Percentiles rank a stretch among this genome's conserved stretches.
phyloP scores from a whole-genome alignment of 2,113 vertebrate genomes.

The Dromaius novaehollandiae region DNA sequence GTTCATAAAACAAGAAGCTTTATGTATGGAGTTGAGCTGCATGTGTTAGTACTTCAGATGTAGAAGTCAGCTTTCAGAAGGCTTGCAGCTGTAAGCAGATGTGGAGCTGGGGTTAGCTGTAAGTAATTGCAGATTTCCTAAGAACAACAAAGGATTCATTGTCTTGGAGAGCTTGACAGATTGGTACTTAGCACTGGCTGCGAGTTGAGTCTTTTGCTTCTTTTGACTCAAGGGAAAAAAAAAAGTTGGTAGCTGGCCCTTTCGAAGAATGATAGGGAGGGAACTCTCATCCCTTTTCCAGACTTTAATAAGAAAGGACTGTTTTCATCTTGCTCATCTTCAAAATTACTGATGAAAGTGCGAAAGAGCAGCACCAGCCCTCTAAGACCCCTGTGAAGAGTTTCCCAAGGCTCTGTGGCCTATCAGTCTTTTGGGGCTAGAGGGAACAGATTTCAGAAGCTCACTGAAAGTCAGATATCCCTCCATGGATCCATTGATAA shows the following conservation, averaged over 20 bases:
- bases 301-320: background rate
- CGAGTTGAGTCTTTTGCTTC: background rate
- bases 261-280: background rate
- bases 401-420: background rate
- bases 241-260: background rate
- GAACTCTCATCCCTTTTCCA: background rate
- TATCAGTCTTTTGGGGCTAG: background rate
- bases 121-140: background rate
- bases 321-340: background rate
- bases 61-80: background rate
- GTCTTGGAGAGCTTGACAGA: background rate
- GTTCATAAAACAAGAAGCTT: fast-evolving
- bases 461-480: background rate
- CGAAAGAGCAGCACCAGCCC: background rate
- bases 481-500: background rate
- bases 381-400: background rate
- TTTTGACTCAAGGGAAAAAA: background rate
- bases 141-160: background rate
- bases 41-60: background rate
- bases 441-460: background rate
- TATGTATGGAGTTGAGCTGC: fast-evolving
- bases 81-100: background rate
- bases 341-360: background rate
- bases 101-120: background rate
- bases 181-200: background rate